A percentile compares a stretch with the other conserved stretches of the same genome.
phyloP scores from a whole-genome alignment of 1,140 invertebrate species.

The Mamestra configurata region DNA sequence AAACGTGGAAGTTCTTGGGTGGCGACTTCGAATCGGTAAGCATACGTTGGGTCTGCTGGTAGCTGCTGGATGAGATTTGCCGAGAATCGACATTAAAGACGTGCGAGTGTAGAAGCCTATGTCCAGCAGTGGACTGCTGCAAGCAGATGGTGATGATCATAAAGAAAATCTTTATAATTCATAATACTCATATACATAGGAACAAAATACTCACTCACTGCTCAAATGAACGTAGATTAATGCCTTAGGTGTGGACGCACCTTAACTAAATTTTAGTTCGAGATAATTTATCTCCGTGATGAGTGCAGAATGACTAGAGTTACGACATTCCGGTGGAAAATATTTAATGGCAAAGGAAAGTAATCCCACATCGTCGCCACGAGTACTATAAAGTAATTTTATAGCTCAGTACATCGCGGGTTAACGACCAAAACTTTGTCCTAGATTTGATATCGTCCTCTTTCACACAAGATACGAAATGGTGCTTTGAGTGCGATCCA shows the following conservation, averaged over 20 bases:
- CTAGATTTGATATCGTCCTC: neutral
- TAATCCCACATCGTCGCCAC: conserved; percentile 12
- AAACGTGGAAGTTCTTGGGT: too few species aligned
- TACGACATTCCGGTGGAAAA: conserved; percentile 27
- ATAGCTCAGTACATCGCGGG: conserved; percentile 17
- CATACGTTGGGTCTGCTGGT: too few species aligned
- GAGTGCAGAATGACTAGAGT: conserved; percentile 24
- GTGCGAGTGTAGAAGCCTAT: too few species aligned
- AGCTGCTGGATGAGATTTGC: too few species aligned
- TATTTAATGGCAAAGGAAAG: conserved; percentile 32
- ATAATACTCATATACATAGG: too few species aligned
- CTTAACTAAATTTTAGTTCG: conserved; percentile 21
- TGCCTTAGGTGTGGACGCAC: neutral
- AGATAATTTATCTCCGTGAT: conserved; percentile 41
- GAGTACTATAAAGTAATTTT: conserved; percentile 33
- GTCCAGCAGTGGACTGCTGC: too few species aligned
- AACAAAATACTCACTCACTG: too few species aligned
- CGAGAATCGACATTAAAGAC: too few species aligned
- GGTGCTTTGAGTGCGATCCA: neutral
- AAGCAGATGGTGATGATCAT: too few species aligned
- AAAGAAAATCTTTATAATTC: too few species aligned
- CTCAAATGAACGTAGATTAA: too few species aligned
- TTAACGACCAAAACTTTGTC: conserved; percentile 33
- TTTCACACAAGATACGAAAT: neutral
- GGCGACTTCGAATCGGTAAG: too few species aligned